Conservation (phyloP, 1,140 invertebrate species). For the Drosophila mauritiana region DNA sequence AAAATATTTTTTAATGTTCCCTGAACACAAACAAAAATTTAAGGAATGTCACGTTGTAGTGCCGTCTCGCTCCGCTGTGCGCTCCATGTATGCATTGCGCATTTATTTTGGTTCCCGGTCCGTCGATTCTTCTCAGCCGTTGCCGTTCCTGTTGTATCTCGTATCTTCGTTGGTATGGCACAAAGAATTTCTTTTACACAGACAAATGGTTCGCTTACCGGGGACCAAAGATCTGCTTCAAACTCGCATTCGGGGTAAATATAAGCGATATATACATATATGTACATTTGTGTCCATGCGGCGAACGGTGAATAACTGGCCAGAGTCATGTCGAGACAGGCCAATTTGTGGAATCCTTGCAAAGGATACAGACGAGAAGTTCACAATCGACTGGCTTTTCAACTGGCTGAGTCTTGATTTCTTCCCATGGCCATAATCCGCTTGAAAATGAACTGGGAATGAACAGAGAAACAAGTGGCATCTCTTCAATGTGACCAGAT, state of each 20-base stretch:
- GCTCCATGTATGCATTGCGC: slow-evolving; percentile 73
- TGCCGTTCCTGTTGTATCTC: slow-evolving; percentile 16
- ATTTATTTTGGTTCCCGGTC: slow-evolving; percentile 71
- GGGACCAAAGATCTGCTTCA: slow-evolving; percentile 25
- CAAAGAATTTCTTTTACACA: slow-evolving; percentile 78
- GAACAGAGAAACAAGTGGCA: not conserved
- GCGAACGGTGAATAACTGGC: not conserved
- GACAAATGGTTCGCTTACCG: slow-evolving; percentile 59
- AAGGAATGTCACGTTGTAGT: slow-evolving; percentile 79
- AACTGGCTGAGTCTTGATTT: too few species aligned
- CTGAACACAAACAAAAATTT: slow-evolving; percentile 80
- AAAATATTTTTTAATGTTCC: slow-evolving; percentile 83
- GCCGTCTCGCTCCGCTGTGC: slow-evolving; percentile 42
- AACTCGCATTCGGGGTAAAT: slow-evolving; percentile 17
- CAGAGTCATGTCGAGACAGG: too few species aligned
- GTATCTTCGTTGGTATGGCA: slow-evolving; percentile 54
- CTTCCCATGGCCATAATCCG: too few species aligned
- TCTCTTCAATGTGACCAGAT: not conserved
- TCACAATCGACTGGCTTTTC: too few species aligned
- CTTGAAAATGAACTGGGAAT: not conserved
- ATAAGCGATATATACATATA: not conserved
- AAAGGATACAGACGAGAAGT: too few species aligned
- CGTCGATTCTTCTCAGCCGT: slow-evolving; percentile 19
- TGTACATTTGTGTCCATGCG: not conserved
- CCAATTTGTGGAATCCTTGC: too few species aligned